A percentile compares a stretch with the other conserved stretches of the same genome.
Conservation (phyloP, 1,140 invertebrate species). For the Metaphire vulgaris region DNA sequence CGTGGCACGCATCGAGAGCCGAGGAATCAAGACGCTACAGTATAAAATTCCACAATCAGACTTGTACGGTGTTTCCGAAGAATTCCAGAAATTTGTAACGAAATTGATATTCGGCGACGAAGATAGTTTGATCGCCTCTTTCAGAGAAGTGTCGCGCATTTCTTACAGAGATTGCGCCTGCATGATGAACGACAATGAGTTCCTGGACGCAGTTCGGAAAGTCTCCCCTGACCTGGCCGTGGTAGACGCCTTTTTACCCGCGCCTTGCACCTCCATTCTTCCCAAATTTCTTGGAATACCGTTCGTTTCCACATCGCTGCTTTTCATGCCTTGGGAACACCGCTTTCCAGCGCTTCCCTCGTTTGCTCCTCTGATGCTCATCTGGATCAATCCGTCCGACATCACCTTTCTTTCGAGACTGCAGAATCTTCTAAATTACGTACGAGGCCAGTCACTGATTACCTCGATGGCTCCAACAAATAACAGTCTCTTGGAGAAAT, state of each 20-base stretch:
- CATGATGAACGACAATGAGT: background rate
- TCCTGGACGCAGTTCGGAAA: background rate
- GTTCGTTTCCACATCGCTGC: background rate
- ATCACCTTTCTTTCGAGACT: slow-evolving; percentile 11
- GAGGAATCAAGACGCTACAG: too few species aligned
- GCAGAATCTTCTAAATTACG: background rate
- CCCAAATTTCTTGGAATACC: slow-evolving; percentile 12
- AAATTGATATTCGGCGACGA: too few species aligned
- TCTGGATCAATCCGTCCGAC: background rate
- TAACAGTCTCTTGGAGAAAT: background rate
- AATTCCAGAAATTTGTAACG: too few species aligned
- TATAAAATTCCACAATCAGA: too few species aligned
- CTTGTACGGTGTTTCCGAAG: too few species aligned
- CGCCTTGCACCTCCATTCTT: slow-evolving; percentile 1
- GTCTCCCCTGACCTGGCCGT: slow-evolving; percentile 9
- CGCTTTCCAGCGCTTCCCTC: slow-evolving; percentile 8
- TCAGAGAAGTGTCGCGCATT: background rate
- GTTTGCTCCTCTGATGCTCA: slow-evolving; percentile 11
- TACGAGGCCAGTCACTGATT: background rate
- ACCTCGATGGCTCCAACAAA: background rate
- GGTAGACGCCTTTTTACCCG: slow-evolving; percentile 7
- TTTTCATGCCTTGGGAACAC: background rate
- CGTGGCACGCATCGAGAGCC: too few species aligned
- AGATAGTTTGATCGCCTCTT: too few species aligned
- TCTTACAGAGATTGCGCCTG: background rate